Evolutionary conservation across 2,113 vertebrate genomes (phyloP).

Genomic region (Grammomys dolichurus): DNA sequence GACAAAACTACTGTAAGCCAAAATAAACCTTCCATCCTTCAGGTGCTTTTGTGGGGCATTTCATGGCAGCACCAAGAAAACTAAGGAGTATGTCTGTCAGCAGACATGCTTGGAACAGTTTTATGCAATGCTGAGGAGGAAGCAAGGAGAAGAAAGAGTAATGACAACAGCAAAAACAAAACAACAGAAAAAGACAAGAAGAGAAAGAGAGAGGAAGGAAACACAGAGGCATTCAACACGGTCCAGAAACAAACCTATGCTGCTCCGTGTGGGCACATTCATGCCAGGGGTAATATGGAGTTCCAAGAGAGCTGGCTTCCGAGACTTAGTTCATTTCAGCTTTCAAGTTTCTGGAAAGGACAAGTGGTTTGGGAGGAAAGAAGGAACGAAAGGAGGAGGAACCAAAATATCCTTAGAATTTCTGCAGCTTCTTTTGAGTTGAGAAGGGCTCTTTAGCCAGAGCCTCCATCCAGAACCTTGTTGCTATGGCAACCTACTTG

Average conservation of each 20-base stretch:
- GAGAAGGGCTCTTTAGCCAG: constrained; percentile 77
- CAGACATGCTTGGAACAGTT: not conserved
- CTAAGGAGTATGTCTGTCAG: not conserved
- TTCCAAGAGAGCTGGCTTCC: not conserved
- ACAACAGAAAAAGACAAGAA: not conserved
- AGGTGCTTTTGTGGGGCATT: not conserved
- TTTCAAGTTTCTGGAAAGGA: constrained; percentile 32
- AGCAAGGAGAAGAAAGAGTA: not conserved
- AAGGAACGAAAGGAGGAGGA: not conserved
- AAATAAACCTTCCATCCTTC: not conserved
- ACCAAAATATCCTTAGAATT: constrained; percentile 60
- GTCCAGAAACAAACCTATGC: not conserved
- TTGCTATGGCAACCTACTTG: constrained; percentile 84
- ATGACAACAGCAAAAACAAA: not conserved
- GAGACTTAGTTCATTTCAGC: not conserved
- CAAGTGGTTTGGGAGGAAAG: constrained; percentile 22
- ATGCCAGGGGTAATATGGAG: not conserved
- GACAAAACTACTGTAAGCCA: not conserved
- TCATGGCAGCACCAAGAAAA: not conserved
- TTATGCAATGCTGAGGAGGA: not conserved
- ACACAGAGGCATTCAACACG: too few species aligned
- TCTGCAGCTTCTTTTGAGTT: constrained; percentile 72
- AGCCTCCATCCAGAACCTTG: constrained; percentile 83
- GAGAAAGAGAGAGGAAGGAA: not conserved
- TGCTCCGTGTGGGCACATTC: not conserved